Conservation (phyloP, 2,113 vertebrate species). For the Hystrix cristata region DNA sequence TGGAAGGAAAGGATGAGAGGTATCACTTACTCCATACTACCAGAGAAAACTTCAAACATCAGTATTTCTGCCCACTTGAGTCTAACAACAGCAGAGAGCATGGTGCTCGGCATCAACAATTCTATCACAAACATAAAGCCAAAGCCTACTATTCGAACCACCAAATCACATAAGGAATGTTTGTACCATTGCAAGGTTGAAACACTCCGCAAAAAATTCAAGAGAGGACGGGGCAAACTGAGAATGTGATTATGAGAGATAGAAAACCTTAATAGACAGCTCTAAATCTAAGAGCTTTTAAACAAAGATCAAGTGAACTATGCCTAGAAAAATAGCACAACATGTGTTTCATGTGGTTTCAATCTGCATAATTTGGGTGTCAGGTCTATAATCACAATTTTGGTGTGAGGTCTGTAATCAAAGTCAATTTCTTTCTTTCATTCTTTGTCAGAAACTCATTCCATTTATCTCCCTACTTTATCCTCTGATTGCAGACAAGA, state of each 20-base stretch:
- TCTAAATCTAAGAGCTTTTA: not conserved
- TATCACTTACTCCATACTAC: not conserved
- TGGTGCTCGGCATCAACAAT: not conserved
- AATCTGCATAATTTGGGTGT: slow-evolving; percentile 37
- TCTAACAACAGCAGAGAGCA: not conserved
- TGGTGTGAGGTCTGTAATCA: slow-evolving; percentile 63
- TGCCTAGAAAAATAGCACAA: slow-evolving; percentile 20
- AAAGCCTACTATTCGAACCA: not conserved
- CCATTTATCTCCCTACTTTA: slow-evolving; percentile 53
- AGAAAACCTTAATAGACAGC: not conserved
- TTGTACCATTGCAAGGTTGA: not conserved
- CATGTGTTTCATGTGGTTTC: slow-evolving; percentile 22
- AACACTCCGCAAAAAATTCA: not conserved
- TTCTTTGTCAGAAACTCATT: slow-evolving; percentile 62
- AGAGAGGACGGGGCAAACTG: no score
- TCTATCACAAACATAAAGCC: not conserved
- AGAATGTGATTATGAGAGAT: not conserved
- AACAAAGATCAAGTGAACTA: slow-evolving; percentile 34
- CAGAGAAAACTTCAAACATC: not conserved
- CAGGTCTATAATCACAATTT: slow-evolving; percentile 48
- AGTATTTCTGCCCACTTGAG: not conserved
- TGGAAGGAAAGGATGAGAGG: not conserved
- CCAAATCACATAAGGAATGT: not conserved
- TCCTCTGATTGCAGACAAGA: slow-evolving; percentile 61
- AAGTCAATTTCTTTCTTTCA: slow-evolving; percentile 63